A percentile compares a stretch with the other conserved stretches of the same genome.
These are phyloP conservation scores for Origma solitaria DNA, from an alignment of 2,113 vertebrate species.

Conservation along the genomic window DNA sequence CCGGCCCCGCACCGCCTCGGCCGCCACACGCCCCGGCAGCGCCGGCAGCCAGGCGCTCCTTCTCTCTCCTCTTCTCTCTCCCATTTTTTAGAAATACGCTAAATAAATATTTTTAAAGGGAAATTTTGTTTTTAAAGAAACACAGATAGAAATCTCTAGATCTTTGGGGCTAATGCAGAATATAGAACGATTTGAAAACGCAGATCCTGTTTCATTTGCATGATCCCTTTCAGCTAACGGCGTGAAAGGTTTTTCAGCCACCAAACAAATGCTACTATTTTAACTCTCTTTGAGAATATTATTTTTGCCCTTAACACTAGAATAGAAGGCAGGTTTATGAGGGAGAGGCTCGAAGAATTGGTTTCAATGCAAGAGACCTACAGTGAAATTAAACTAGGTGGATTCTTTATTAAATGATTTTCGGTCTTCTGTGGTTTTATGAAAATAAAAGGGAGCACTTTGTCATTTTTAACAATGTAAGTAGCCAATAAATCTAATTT, in stretches of 20 bases:
- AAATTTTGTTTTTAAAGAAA: neutral
- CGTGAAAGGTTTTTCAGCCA: neutral
- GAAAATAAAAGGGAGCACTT: constrained; percentile 76
- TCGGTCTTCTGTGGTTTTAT: constrained; percentile 70
- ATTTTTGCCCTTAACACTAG: neutral
- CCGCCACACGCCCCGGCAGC: neutral
- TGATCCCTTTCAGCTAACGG: neutral
- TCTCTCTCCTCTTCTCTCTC: too few species aligned
- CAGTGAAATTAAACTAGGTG: constrained; percentile 62
- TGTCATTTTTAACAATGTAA: constrained; percentile 78
- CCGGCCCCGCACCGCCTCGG: neutral
- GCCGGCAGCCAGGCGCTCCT: neutral
- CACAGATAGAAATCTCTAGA: neutral
- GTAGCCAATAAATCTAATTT: constrained; percentile 77
- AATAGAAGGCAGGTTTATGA: neutral
- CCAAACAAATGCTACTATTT: neutral
- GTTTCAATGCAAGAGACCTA: constrained; percentile 27
- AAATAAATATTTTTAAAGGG: neutral
- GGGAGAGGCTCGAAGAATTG: neutral
- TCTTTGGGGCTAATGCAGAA: too few species aligned
- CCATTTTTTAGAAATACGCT: neutral
- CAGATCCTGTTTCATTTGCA: neutral
- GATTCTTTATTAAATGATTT: constrained; percentile 72
- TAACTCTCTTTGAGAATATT: neutral
- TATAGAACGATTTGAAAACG: neutral